Evolutionary conservation across 2,797 vertebrate genomes (phyloP), one percentile per base, ranked within the genome.

Genomic region (Alectoris magna): DNA sequence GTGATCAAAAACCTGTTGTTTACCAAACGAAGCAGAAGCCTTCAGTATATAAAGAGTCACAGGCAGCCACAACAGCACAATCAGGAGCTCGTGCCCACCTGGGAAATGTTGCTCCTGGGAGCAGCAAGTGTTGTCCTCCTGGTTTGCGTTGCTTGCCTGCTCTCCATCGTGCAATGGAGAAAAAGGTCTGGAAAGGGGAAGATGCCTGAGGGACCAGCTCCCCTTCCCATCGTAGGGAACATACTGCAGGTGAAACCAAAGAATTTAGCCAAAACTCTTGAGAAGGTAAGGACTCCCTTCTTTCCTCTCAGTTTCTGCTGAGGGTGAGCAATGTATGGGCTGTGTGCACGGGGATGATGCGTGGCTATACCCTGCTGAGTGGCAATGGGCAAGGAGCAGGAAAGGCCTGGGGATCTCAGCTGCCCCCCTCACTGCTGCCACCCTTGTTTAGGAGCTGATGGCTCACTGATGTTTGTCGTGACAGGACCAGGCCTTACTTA

Each of bases 191-290:
- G 86, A 63, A 96, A 94, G 31, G 92, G 95, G 56, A 94, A 95
- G 77, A 96, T 96, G 94, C 95, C 94, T 56, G 92, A 93, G 43
- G 90, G 95, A 82, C 93, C 84, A 1, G 10, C 48, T 88, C 84
- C 94, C 11, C 71, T 96, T 82, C 94, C 93, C 36, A 44, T 95
- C 53, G 8, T 96, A 70, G 95, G 94, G 13, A 96, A 84, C 1
- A 1, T 95, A 48, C n/a, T 95, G 24, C 88, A 95, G 39, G 84
- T 95, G 92, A 93, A 95, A 82, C 71, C 77, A 51, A 87, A 4
- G 39, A 53, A 95, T 36, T 51, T 94, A 56, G 2, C 94, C n/a
- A 48, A 91, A 88, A 88, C 92, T 16, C 71, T 96, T 1, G 3
- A 91, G 43, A 90, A 95, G 94, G 95, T 96, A 94, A 93, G 60